Percentiles rank a stretch among this genome's conserved stretches.
Evolutionary conservation across 2,888 invertebrate genomes (phyloP).

Genomic region (Listrodromus nycthemerus): DNA sequence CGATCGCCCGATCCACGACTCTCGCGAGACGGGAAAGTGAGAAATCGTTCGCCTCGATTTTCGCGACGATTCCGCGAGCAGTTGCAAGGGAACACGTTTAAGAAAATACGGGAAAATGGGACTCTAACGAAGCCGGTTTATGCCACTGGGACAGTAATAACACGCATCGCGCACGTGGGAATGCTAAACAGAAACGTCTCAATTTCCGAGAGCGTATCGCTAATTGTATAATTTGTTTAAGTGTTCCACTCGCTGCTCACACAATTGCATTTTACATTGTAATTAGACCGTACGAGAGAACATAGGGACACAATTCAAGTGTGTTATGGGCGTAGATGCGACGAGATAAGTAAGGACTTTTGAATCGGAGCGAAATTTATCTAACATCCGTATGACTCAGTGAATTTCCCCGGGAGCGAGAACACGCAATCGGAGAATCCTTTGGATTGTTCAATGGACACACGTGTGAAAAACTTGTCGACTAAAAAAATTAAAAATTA

Average conservation of each 20-base stretch:
- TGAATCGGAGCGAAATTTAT: slow-evolving; percentile 23
- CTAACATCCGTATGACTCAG: slow-evolving; percentile 23
- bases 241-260: slow-evolving; percentile 28
- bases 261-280: slow-evolving; percentile 18
- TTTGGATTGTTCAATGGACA: not conserved
- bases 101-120: slow-evolving; percentile 29
- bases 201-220: slow-evolving; percentile 5
- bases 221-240: slow-evolving; percentile 10
- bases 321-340: slow-evolving; percentile 22
- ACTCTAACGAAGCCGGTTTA: slow-evolving; percentile 49
- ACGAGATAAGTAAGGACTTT: not conserved
- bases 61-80: not conserved
- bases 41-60: not conserved
- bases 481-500: too few species aligned
- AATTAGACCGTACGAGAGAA: not conserved
- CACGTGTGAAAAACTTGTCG: slow-evolving; percentile 4
- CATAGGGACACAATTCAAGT: slow-evolving; percentile 16
- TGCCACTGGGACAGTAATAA: slow-evolving; percentile 16
- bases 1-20: not conserved
- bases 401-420: not conserved
- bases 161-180: slow-evolving; percentile 8
- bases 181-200: slow-evolving; percentile 22
- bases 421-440: slow-evolving; percentile 29
- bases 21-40: not conserved
- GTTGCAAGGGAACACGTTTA: slow-evolving; percentile 10